phyloP scores from a whole-genome alignment of 2,888 invertebrate genomes.

The Schizotus pectinicornis region DNA sequence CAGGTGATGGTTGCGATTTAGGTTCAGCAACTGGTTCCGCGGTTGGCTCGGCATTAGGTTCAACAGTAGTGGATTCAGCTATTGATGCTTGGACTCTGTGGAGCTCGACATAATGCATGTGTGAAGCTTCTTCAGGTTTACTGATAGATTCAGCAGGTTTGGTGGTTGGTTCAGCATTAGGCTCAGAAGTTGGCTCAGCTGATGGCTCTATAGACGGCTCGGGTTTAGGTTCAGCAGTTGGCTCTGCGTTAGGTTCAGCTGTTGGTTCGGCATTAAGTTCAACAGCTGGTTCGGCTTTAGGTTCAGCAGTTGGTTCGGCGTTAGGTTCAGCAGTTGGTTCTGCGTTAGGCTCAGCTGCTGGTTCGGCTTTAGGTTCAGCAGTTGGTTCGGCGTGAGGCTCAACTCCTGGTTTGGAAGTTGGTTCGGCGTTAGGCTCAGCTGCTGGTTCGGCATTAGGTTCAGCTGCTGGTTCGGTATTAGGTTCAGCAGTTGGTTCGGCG shows the following conservation, averaged over 20 bases:
- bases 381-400: background rate
- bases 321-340: conserved; percentile 34
- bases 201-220: conserved; percentile 28
- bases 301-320: conserved; percentile 42
- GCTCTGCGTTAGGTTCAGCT: conserved; percentile 34
- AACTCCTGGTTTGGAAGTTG: background rate
- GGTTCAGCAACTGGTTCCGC: conserved; percentile 10
- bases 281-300: conserved; percentile 40
- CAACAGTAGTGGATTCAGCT: conserved; percentile 29
- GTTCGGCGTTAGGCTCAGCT: conserved; percentile 19
- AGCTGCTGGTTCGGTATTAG: background rate
- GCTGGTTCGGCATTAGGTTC: conserved; percentile 11
- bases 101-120: background rate
- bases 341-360: conserved; percentile 10
- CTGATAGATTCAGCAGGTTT: conserved; percentile 25
- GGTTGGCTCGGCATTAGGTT: conserved; percentile 9
- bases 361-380: background rate
- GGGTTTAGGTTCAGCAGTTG: conserved; percentile 28
- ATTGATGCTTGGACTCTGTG: background rate
- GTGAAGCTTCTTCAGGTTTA: background rate
- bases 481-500: conserved; percentile 18
- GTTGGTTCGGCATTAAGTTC: conserved; percentile 35
- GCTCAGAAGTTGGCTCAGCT: conserved; percentile 38
- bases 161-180: conserved; percentile 38
- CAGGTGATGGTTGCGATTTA: conserved; percentile 23